Evolutionary conservation across 2,797 vertebrate genomes (phyloP).

Genomic region (Paratrypauchen microcephalus): DNA sequence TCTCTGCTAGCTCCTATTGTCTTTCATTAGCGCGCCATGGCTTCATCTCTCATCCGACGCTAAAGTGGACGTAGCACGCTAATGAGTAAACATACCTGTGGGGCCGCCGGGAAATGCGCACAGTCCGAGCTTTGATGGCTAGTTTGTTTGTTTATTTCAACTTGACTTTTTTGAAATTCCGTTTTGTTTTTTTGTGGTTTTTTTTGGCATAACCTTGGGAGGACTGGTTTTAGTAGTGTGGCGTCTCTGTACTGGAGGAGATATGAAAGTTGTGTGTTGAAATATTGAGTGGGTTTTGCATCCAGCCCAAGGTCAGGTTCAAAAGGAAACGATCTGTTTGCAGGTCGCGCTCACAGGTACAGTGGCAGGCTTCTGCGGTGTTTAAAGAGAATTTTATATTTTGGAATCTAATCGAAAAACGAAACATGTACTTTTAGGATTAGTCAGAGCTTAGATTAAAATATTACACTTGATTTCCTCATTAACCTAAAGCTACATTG

Average conservation of each 20-base stretch:
- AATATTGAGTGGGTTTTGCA: slow-evolving; percentile 53
- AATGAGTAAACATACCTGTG: slow-evolving; percentile 70
- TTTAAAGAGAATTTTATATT: not conserved
- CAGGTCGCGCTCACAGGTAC: slow-evolving; percentile 41
- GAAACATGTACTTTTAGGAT: not conserved
- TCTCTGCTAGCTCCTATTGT: slow-evolving; percentile 62
- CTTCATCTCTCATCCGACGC: slow-evolving; percentile 64
- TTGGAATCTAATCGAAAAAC: not conserved
- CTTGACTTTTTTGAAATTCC: slow-evolving; percentile 27
- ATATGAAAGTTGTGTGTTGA: slow-evolving; percentile 49
- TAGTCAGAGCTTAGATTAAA: not conserved
- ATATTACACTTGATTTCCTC: not conserved
- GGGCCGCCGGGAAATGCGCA: slow-evolving; percentile 33
- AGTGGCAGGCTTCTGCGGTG: slow-evolving; percentile 11
- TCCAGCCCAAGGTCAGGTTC: slow-evolving; percentile 63
- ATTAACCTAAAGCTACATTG: not conserved
- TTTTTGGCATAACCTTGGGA: slow-evolving; percentile 26
- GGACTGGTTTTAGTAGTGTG: slow-evolving; percentile 22
- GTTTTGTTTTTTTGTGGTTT: not conserved
- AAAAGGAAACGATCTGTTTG: slow-evolving; percentile 43
- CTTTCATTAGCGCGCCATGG: slow-evolving; percentile 67
- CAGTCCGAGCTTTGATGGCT: slow-evolving; percentile 48
- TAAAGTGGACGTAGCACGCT: slow-evolving; percentile 48
- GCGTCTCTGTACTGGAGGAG: slow-evolving; percentile 21
- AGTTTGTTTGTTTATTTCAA: slow-evolving; percentile 42